A percentile compares a stretch with the other conserved stretches of the same genome.
phyloP scores from a whole-genome alignment of 2,797 vertebrate genomes.

The Myoxocephalus aenaeus region DNA sequence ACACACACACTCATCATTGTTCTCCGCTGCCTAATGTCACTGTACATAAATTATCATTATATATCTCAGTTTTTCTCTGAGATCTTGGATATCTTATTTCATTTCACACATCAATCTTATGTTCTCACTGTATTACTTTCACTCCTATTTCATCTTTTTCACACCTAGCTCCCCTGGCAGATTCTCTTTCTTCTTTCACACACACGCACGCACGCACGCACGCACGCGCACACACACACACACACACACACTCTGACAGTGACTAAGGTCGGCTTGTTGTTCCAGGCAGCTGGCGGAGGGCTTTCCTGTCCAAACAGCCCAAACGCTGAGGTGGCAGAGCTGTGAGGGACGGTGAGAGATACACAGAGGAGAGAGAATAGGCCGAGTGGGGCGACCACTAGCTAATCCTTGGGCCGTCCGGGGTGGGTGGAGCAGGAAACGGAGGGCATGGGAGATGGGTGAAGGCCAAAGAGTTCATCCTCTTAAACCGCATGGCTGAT shows the following conservation, averaged over 20 bases:
- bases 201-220: not conserved
- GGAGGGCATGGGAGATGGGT: constrained; percentile 59
- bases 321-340: constrained; percentile 86
- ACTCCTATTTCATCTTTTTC: constrained; percentile 46
- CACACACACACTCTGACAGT: constrained; percentile 45
- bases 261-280: constrained; percentile 78
- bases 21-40: not conserved
- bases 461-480: constrained; percentile 61
- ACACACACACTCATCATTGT: not conserved
- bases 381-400: constrained; percentile 66
- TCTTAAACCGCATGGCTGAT: constrained; percentile 37
- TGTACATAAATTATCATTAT: not conserved
- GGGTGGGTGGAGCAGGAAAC: constrained; percentile 61
- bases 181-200: constrained; percentile 12
- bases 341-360: constrained; percentile 55
- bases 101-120: constrained; percentile 32
- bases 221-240: not conserved
- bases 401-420: constrained; percentile 62
- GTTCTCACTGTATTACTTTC: constrained; percentile 34
- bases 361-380: constrained; percentile 59
- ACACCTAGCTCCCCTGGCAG: constrained; percentile 19
- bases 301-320: constrained; percentile 85
- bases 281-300: constrained; percentile 80
- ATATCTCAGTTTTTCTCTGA: constrained; percentile 2
- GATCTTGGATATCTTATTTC: constrained; percentile 18